phyloP scores from a whole-genome alignment of 2,113 vertebrate genomes.

The Tor tambroides region DNA sequence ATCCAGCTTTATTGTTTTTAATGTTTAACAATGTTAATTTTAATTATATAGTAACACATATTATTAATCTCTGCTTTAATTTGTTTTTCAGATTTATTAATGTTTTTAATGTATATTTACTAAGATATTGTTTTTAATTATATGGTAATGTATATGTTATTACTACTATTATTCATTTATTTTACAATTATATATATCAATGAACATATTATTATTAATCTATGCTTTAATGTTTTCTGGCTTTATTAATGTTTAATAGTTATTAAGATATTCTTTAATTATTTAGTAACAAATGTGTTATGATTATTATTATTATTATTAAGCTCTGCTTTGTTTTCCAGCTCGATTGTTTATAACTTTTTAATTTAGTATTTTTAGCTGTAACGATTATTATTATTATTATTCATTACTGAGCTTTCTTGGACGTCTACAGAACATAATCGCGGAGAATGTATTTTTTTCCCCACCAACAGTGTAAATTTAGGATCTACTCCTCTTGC shows the following conservation, averaged over 20 bases:
- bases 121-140: not conserved
- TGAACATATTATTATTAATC: too few species aligned
- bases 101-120: not conserved
- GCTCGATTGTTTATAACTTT: not conserved
- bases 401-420: not conserved
- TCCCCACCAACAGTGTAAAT: not conserved
- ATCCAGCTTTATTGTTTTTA: not conserved
- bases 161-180: too few species aligned
- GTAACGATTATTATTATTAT: too few species aligned
- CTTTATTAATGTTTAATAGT: not conserved
- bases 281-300: too few species aligned
- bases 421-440: not conserved
- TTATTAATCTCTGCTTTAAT: not conserved
- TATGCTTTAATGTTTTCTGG: not conserved
- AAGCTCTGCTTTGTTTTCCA: not conserved
- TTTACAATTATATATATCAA: too few species aligned
- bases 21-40: not conserved
- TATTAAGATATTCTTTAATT: too few species aligned
- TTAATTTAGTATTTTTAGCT: not conserved
- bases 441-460: too few species aligned
- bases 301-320: too few species aligned
- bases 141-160: too few species aligned
- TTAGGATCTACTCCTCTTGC: slow-evolving; percentile 11
- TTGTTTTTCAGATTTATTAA: not conserved
- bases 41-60: not conserved